phyloP scores from a whole-genome alignment of 2,797 vertebrate species.

The Syncerus caffer region DNA sequence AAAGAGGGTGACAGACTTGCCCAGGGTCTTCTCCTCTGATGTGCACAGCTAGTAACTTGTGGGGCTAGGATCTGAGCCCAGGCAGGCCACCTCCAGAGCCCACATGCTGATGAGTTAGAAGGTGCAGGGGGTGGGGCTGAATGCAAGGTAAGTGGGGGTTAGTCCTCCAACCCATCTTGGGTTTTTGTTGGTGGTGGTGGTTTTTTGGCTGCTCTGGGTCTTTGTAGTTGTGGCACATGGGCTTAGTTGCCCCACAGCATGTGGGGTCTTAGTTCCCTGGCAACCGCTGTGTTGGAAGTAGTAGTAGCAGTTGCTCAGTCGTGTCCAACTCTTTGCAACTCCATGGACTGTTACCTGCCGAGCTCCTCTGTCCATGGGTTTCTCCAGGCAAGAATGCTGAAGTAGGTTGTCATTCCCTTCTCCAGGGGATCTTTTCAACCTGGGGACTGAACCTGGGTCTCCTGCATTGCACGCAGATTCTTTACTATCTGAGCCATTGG shows the following conservation, averaged over 20 bases:
- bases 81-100: neutral
- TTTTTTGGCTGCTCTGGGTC: neutral
- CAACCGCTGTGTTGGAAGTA: rapidly evolving
- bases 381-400: neutral
- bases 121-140: neutral
- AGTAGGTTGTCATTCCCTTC: neutral
- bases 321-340: neutral
- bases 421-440: neutral
- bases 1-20: neutral
- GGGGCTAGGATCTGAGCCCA: neutral
- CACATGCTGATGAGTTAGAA: neutral
- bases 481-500: neutral
- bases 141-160: neutral
- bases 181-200: neutral
- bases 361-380: neutral
- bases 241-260: neutral
- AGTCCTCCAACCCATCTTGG: neutral
- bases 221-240: neutral
- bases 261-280: neutral
- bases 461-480: neutral
- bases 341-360: neutral
- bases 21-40: neutral
- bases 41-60: neutral
- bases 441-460: neutral
- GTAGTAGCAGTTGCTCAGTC: neutral